These are phyloP conservation scores for Onychomys torridus DNA, from an alignment of 2,797 vertebrate genomes.

Conservation along the genomic window DNA sequence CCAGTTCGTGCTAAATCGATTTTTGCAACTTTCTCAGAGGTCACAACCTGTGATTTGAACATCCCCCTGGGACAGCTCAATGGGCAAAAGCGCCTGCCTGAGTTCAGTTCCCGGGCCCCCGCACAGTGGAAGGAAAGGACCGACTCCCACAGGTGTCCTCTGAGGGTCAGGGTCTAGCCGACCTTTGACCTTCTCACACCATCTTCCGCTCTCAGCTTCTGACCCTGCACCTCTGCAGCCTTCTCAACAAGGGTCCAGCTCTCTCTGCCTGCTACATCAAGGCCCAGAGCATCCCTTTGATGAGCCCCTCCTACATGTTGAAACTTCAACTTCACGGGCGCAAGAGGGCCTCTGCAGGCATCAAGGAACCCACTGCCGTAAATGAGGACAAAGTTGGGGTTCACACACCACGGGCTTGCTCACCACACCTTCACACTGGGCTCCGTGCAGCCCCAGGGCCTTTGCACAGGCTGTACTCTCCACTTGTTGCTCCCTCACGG, in stretches of 20 bases:
- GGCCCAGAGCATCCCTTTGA: background rate
- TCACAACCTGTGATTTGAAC: background rate
- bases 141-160: background rate
- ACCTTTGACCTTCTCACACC: background rate
- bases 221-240: too few relatives aligned
- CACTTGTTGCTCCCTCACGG: background rate
- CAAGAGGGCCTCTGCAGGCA: background rate
- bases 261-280: background rate
- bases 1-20: background rate
- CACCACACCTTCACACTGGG: background rate
- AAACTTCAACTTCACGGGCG: background rate
- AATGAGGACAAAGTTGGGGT: background rate
- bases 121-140: background rate
- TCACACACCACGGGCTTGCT: background rate
- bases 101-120: background rate
- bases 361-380: too few relatives aligned
- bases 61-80: background rate
- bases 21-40: background rate
- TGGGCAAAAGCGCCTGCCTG: background rate
- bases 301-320: too few relatives aligned
- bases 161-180: background rate
- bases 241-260: too few relatives aligned
- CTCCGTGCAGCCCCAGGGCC: background rate
- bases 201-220: background rate
- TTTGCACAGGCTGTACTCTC: background rate